phyloP scores from a whole-genome alignment of 2,113 vertebrate genomes.

The Centropus bengalensis region DNA sequence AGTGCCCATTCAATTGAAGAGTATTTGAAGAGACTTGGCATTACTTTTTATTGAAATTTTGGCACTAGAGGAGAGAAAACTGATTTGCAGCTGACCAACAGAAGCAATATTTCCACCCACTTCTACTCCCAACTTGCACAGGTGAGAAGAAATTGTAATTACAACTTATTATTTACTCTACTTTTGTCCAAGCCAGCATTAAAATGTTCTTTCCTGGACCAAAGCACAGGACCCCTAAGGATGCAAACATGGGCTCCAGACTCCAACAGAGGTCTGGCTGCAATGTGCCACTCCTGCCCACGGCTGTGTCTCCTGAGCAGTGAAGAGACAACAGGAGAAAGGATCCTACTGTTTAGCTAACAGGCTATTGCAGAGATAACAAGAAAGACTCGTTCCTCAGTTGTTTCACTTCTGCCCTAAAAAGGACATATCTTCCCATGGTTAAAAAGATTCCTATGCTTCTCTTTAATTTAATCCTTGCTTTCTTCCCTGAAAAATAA shows the following conservation, averaged over 20 bases:
- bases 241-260: neutral
- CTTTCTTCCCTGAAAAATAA: neutral
- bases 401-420: neutral
- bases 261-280: neutral
- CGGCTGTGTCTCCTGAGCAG: fast-evolving
- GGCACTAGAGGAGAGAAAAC: neutral
- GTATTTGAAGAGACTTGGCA: neutral
- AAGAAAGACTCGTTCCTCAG: fast-evolving
- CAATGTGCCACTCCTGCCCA: neutral
- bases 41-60: neutral
- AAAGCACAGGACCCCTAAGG: neutral
- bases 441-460: neutral
- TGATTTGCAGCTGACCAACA: neutral
- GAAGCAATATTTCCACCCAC: neutral
- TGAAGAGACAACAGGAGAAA: neutral
- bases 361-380: neutral
- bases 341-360: neutral
- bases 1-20: neutral
- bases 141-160: neutral
- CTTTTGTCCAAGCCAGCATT: neutral
- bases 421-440: fast-evolving
- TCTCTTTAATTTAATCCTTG: neutral
- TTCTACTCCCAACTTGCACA: neutral
- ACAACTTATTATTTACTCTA: neutral
- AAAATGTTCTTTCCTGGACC: neutral